These are phyloP conservation scores for Drosophila azteca DNA, from an alignment of 1,140 invertebrate species.

Conservation along the genomic window DNA sequence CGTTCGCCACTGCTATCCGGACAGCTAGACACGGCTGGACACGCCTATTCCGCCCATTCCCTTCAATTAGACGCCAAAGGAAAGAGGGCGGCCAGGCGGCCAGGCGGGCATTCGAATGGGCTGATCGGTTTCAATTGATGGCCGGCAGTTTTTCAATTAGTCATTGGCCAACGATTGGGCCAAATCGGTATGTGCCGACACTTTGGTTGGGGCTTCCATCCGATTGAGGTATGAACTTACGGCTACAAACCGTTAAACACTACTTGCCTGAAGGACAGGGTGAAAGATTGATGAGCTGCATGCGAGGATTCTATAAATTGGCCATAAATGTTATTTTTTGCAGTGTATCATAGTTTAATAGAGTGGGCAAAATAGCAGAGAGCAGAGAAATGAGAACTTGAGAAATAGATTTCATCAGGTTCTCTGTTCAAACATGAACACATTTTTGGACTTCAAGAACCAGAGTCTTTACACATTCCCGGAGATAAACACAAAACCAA, in stretches of 20 bases:
- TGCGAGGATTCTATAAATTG: too few species aligned
- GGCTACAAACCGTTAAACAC: conserved; percentile 2
- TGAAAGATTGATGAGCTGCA: too few species aligned
- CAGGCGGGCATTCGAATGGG: background rate
- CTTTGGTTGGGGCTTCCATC: conserved; percentile 25
- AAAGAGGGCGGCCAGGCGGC: conserved; percentile 2
- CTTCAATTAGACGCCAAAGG: conserved; percentile 47
- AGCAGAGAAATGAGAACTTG: too few species aligned
- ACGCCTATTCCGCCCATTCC: conserved; percentile 40
- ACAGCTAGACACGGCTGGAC: background rate
- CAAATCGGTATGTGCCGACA: conserved; percentile 9
- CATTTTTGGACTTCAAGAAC: too few species aligned
- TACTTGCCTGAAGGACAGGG: background rate
- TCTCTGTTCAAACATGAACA: too few species aligned
- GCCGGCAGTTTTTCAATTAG: conserved; percentile 73
- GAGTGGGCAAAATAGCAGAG: too few species aligned
- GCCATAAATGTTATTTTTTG: too few species aligned
- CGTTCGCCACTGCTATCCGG: conserved; percentile 39
- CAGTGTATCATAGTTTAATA: too few species aligned
- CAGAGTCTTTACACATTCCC: too few species aligned
- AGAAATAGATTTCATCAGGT: too few species aligned
- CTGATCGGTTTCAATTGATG: conserved; percentile 70
- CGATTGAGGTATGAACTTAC: background rate
- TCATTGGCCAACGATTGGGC: conserved; percentile 17
- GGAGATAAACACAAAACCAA: too few species aligned